Conservation (phyloP, 2,797 vertebrate genomes). For the Ctenochaetus hawaiiensis region DNA sequence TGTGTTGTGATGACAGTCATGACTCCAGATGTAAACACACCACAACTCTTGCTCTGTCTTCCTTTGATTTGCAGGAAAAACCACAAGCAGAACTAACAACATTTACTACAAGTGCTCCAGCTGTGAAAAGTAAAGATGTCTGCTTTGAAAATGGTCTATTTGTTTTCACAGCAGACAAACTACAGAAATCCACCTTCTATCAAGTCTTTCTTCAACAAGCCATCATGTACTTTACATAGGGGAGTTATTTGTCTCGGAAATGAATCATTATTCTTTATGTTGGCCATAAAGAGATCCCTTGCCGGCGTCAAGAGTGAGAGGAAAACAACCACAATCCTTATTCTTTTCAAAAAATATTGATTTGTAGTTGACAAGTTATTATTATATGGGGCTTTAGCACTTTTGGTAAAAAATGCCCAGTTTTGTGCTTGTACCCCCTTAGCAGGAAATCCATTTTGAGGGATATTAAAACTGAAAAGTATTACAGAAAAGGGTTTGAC, state of each 20-base stretch:
- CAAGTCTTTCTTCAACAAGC: background rate
- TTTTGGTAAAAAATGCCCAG: too few relatives aligned
- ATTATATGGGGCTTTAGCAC: background rate
- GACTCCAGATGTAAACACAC: constrained; percentile 11
- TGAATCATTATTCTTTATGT: too few relatives aligned
- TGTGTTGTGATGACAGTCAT: background rate
- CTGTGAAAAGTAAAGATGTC: background rate
- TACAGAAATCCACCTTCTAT: background rate
- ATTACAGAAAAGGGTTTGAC: too few relatives aligned
- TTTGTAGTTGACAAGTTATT: background rate
- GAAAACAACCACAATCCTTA: background rate
- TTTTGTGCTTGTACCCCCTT: background rate
- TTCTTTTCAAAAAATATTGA: background rate
- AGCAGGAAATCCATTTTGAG: background rate
- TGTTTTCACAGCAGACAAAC: background rate
- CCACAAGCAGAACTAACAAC: background rate
- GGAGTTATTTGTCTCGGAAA: background rate
- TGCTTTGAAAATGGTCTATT: background rate
- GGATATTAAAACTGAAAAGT: too few relatives aligned
- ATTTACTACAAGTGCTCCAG: background rate
- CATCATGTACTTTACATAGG: too few relatives aligned
- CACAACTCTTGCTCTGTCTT: too few relatives aligned
- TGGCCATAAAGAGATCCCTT: background rate
- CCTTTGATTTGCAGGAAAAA: constrained; percentile 1
- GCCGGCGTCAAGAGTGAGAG: background rate